These are phyloP conservation scores for Leptonema lineaticorne DNA, from an alignment of 1,140 invertebrate species.

Conservation along the genomic window DNA sequence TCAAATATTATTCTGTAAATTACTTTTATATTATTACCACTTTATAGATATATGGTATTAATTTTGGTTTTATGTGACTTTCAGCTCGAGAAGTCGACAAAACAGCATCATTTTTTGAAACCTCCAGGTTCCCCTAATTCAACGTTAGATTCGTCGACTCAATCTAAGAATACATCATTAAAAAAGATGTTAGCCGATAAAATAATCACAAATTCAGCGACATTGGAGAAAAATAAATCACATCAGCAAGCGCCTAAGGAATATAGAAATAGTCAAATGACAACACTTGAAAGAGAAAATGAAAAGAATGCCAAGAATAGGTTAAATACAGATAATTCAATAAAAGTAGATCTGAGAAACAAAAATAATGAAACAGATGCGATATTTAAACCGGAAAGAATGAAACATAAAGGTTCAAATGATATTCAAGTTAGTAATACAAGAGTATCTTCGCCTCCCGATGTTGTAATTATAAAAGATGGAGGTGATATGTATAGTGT, in stretches of 20 bases:
- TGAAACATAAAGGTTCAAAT: constrained; percentile 49
- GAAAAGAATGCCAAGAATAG: constrained; percentile 55
- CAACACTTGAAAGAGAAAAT: constrained; percentile 56
- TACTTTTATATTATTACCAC: neutral
- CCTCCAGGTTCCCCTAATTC: constrained; percentile 49
- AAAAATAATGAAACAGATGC: constrained; percentile 18
- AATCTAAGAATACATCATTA: constrained; percentile 45
- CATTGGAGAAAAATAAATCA: constrained; percentile 55
- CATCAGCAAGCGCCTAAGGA: constrained; percentile 52
- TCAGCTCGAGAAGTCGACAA: constrained; percentile 55
- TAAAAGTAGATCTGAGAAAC: constrained; percentile 21
- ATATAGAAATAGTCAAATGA: constrained; percentile 50
- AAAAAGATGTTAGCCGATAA: constrained; percentile 56
- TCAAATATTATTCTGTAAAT: neutral
- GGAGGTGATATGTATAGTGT: constrained; percentile 42
- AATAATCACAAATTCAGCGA: constrained; percentile 48
- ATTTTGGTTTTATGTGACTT: constrained; percentile 39
- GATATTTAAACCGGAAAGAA: constrained; percentile 49
- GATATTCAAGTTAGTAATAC: constrained; percentile 37
- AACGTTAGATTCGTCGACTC: constrained; percentile 51
- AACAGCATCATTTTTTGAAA: constrained; percentile 49
- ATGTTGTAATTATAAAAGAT: constrained; percentile 40
- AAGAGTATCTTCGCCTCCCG: constrained; percentile 32
- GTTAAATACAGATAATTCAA: constrained; percentile 40
- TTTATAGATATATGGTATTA: neutral